Conservation (phyloP, 2,113 vertebrate species). For the Siphamia tubifer region DNA sequence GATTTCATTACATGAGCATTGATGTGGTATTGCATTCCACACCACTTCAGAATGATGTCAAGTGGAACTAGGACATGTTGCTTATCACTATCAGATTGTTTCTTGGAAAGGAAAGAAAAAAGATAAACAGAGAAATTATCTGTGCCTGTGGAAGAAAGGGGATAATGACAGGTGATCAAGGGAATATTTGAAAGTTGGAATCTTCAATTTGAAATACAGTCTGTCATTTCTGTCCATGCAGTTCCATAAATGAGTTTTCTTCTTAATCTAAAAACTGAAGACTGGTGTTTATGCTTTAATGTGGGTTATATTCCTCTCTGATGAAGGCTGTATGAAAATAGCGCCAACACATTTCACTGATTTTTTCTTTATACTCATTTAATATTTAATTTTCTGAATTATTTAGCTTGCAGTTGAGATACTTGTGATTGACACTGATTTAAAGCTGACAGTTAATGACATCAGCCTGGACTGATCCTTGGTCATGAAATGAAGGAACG, state of each 20-base stretch:
- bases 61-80: slow-evolving; percentile 8
- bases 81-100: slow-evolving; percentile 26
- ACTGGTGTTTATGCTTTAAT: too few species aligned
- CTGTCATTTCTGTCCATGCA: not conserved
- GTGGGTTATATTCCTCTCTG: not conserved
- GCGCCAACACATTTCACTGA: too few species aligned
- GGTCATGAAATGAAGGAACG: slow-evolving; percentile 44
- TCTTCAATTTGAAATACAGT: not conserved
- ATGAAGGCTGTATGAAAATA: not conserved
- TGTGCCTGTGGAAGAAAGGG: not conserved
- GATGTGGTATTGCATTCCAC: slow-evolving; percentile 37
- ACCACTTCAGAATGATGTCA: slow-evolving; percentile 50
- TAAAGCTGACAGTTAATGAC: slow-evolving; percentile 49
- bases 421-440: slow-evolving; percentile 18
- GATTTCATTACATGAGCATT: slow-evolving; percentile 7
- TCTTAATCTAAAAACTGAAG: too few species aligned
- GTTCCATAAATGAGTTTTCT: too few species aligned
- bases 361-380: too few species aligned
- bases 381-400: too few species aligned
- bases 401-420: not conserved
- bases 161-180: slow-evolving; percentile 17
- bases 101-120: not conserved
- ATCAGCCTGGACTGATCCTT: slow-evolving; percentile 50
- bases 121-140: not conserved
- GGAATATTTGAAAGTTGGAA: slow-evolving; percentile 5